Evolutionary conservation across 2,797 vertebrate genomes (phyloP), one percentile per base, ranked within the genome.

Genomic region (Rhinichthys osculus): DNA sequence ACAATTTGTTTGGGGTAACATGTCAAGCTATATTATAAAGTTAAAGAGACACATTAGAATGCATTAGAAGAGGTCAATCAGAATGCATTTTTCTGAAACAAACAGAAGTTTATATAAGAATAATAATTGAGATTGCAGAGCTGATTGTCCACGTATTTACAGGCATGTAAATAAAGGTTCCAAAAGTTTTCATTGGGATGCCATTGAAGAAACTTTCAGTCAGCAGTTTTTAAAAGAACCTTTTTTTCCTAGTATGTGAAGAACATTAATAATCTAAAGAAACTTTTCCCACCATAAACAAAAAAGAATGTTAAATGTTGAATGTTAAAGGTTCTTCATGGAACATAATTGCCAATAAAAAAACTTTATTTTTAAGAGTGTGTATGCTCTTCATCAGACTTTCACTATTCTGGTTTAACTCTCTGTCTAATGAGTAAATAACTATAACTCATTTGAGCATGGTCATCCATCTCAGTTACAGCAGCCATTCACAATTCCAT

Each of bases 401-500:
- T 66, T 33, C 5, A 35, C 72, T 76, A 23, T 33, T 40, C 21
- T n/a, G 23, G 21, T 66, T 79, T 66, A 79, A 33, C 40, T 80
- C 57, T 64, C 62, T 35, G 6, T 19, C 64, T 67, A 21, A 23
- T 42, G 6, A 80, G 62, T 67, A n/a, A 47, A 44, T 47, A 1
- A 27, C 59, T 57, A 27, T 16, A 59, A 33, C n/a, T 82, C 16
- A 73, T 73, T 59, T 70, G 4, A 54, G 19, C 13, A 30, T 73
- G 59, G 19, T 52, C 30, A 64, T 73, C 54, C 17, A 64, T 74
- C 40, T 64, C 11, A 74, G 57, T 83, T 64, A 52, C 23, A 67
- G 72, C 35, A 66, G 59, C 72, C 72, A 27, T 84, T 69, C 73
- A 67, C 42, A 52, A 78, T 84, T 70, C 52, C 7, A 70, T 67